Percentiles rank a stretch among this genome's conserved stretches.
Conservation (phyloP, 2,888 invertebrate genomes). For the Caenorhabditis sulstoni region DNA sequence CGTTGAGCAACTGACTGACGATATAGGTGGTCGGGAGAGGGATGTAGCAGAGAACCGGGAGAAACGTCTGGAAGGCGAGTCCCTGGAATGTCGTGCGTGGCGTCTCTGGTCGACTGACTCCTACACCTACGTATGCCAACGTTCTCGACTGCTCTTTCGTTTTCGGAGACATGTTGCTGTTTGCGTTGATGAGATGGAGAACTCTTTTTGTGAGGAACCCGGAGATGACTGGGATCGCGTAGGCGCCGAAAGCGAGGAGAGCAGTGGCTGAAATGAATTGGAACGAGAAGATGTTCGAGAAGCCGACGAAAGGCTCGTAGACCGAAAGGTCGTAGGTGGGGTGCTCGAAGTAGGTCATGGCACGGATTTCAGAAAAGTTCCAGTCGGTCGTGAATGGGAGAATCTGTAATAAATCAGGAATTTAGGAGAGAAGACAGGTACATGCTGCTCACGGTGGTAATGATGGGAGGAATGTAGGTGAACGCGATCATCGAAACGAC, state of each 20-base stretch:
- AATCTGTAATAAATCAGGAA: slow-evolving; percentile 21
- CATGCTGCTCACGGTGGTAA: slow-evolving; percentile 26
- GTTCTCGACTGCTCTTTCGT: slow-evolving; percentile 51
- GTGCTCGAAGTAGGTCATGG: slow-evolving; percentile 29
- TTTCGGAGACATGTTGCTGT: slow-evolving; percentile 42
- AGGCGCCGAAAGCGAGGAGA: slow-evolving; percentile 35
- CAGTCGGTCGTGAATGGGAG: slow-evolving; percentile 39
- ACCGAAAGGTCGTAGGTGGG: slow-evolving; percentile 30
- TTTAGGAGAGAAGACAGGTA: too few relatives aligned
- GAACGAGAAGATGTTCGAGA: slow-evolving; percentile 23
- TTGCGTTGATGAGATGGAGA: slow-evolving; percentile 44
- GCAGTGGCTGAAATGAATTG: slow-evolving; percentile 35
- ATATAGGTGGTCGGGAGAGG: slow-evolving; percentile 33
- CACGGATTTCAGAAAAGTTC: slow-evolving; percentile 35
- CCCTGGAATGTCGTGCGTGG: slow-evolving; percentile 23
- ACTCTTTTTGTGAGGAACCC: slow-evolving; percentile 30
- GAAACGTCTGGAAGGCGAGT: slow-evolving; percentile 33
- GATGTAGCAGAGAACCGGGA: slow-evolving; percentile 44
- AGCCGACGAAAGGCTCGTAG: slow-evolving; percentile 37
- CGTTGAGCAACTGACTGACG: slow-evolving; percentile 25
- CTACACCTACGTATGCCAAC: slow-evolving; percentile 43
- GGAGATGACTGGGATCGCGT: slow-evolving; percentile 35
- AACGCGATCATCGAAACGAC: slow-evolving; percentile 17
- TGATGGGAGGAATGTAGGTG: slow-evolving; percentile 37
- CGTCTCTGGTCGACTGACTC: not conserved